A percentile compares a stretch with the other conserved stretches of the same genome.
Conservation (phyloP, 2,888 invertebrate genomes). For the Stictocephala bisonia region DNA sequence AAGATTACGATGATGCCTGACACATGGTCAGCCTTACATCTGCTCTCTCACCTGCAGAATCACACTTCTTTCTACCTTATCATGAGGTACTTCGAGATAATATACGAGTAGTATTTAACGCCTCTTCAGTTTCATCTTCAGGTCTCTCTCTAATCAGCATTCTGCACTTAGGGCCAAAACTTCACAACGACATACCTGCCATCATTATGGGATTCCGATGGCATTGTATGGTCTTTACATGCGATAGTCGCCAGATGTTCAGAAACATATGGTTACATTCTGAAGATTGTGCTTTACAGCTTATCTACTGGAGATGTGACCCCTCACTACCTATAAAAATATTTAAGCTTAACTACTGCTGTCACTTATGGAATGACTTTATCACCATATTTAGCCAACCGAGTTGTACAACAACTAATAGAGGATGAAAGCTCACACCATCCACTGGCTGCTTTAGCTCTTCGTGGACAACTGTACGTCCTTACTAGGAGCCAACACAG, state of each 20-base stretch:
- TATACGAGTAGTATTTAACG: slow-evolving; percentile 23
- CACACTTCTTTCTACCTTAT: slow-evolving; percentile 20
- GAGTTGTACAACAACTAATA: slow-evolving; percentile 52
- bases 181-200: neutral
- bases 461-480: slow-evolving; percentile 56
- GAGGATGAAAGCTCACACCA: slow-evolving; percentile 44
- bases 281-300: slow-evolving; percentile 50
- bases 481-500: slow-evolving; percentile 50
- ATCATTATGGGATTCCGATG: slow-evolving; percentile 14
- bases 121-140: neutral
- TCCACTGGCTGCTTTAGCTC: slow-evolving; percentile 48
- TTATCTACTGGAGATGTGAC: slow-evolving; percentile 56
- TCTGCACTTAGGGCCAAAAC: slow-evolving; percentile 28
- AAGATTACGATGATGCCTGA: neutral
- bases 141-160: slow-evolving; percentile 7
- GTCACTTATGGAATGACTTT: slow-evolving; percentile 56
- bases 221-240: neutral
- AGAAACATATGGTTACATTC: slow-evolving; percentile 40
- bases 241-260: slow-evolving; percentile 47
- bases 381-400: slow-evolving; percentile 53
- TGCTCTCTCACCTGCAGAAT: neutral
- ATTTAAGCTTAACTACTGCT: slow-evolving; percentile 50
- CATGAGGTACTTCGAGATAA: slow-evolving; percentile 26
- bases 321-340: slow-evolving; percentile 47
- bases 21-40: neutral